A percentile compares a stretch with the other conserved stretches of the same genome.
These are phyloP conservation scores for Stichodactyla helianthus DNA, from an alignment of 64 coral and sea anemone species.

Conservation along the genomic window DNA sequence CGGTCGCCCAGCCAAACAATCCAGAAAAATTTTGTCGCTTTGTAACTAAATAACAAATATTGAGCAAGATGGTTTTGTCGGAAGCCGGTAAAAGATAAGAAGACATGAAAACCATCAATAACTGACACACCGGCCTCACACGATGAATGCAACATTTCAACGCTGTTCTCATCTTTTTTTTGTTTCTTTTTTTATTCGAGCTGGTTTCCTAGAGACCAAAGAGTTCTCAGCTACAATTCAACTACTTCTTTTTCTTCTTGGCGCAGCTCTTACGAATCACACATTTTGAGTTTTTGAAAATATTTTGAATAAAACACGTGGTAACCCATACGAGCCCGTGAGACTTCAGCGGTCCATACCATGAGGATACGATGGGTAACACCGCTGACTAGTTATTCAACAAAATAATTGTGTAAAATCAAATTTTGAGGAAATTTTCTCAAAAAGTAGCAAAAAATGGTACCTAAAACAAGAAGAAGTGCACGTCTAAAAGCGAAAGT, in stretches of 20 bases:
- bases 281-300: neutral
- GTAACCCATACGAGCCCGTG: neutral
- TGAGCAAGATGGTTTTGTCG: too few species aligned
- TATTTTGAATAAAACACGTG: conserved; percentile 15
- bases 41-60: too few species aligned
- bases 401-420: conserved; percentile 37
- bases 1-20: too few species aligned
- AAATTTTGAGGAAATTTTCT: conserved; percentile 2
- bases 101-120: neutral
- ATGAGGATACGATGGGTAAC: neutral
- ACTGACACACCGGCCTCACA: neutral
- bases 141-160: neutral
- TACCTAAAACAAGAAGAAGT: conserved; percentile 38
- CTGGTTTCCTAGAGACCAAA: neutral
- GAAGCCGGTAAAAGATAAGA: neutral
- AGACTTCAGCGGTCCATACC: neutral
- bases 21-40: too few species aligned
- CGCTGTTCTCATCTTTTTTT: neutral
- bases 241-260: neutral
- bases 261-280: neutral
- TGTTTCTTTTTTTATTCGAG: neutral
- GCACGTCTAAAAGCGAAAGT: conserved; percentile 36
- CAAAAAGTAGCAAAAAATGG: neutral
- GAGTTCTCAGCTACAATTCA: neutral
- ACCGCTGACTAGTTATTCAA: neutral